Base-by-base conservation (phyloP, 2,797 vertebrate species). In the Tarsius wallacei region DNA sequence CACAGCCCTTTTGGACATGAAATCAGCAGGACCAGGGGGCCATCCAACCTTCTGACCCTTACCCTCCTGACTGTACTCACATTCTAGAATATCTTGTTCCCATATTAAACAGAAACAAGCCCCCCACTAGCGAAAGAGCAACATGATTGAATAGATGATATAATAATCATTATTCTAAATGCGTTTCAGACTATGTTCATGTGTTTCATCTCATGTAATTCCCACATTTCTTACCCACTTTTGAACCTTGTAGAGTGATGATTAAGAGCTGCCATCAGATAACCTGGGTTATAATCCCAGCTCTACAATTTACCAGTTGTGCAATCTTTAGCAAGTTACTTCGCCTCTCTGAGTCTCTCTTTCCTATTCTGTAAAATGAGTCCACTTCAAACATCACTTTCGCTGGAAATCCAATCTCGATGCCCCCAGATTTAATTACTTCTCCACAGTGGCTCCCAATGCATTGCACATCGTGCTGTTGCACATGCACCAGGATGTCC, bases 281-380 rank as follows among this genome's bases (percentile, higher is more conserved):
- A 86, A 87, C 2, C 17, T 87, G 24, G 16, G n/a, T 42, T 87
- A 66, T 28, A 61, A 10, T 61, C 42, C 13, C 13, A 87, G 42
- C 61, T 86, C 49, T 80, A 12, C 4, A 51, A 14, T 31, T 87
- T 53, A 42, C 55, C 91, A 81, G 55, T 14, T 28, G 36, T 81
- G 47, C 9, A 55, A 61, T 36, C 28, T 61, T 64, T 57, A 47
- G 10, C 19, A 91, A 36, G 53, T 89, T 73, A 83, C 70, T 70
- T 64, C 26, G 57, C 47, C 49, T 73, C 73, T 61, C 57, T 78
- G 42, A 92, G 63, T 19, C 51, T 90, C 47, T 36, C 24, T 76
- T 93, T 91, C 77, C 47, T 93, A 42, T 93, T 89, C 90, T 83
- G 9, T 84, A 92, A 89, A 87, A 81, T 42, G 33, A 80, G 61